Base-by-base conservation (phyloP, 2,888 invertebrate genomes). In the Cerceris rybyensis region DNA sequence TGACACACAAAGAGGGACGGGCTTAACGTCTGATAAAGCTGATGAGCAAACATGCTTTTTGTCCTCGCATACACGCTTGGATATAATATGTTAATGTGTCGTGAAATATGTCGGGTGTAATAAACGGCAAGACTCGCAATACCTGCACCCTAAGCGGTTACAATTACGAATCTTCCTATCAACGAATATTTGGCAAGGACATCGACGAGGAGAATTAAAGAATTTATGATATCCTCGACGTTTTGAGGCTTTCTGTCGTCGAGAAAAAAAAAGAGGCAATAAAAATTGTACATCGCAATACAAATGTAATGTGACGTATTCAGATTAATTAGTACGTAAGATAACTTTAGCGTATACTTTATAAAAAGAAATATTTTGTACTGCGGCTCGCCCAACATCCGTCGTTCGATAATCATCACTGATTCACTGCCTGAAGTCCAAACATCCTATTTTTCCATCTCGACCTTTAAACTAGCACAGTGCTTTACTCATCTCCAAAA, bases 1-100 rank as follows among this genome's bases (percentile, higher is more conserved):
- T 89, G 88, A 89, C 87, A 84, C 78, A 85, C 83, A 89, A 89
- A 88, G 89, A 84, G 84, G 85, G 82, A 74, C 77, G 79, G 80
- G 84, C 87, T 88, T 82, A 82, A 86, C 86, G 88, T 88, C 86
- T 86, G 88, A 87, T 87, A 88, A 87, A 89, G 84, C 89, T 87
- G 87, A 86, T 86, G 86, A 85, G 84, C 85, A 88, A 88, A 88
- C 88, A 84, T 80, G 86, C 85, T 89, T 89, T 88, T 89, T 87
- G 86, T 85, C 75, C 83, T 50, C 64, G 79, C 71, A 61, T 72
- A 81, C 84, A 81, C 80, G 68, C 46, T 69, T 66, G 68, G 67
- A 71, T 79, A 80, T 86, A 84, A 88, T 87, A 88, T 85, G 88
- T 88, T 89, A 86, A 88, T 87, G 87, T 87, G 79, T 82, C 81